These are phyloP conservation scores for Carduelis carduelis DNA, from an alignment of 2,797 vertebrate species.

Conservation along the genomic window DNA sequence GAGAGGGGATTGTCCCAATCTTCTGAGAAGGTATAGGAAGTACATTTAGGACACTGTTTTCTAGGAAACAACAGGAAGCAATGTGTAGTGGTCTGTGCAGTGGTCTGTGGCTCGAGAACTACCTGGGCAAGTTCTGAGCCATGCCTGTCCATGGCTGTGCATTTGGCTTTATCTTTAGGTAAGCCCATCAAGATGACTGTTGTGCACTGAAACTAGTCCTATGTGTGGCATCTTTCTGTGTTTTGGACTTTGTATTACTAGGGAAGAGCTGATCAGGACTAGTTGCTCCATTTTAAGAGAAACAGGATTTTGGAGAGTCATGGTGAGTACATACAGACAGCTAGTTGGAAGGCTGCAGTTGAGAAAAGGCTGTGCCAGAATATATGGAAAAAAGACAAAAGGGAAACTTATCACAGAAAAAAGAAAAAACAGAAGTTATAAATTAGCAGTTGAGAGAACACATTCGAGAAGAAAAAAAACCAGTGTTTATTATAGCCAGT, in stretches of 20 bases:
- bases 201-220: not conserved
- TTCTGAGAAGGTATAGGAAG: not conserved
- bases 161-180: not conserved
- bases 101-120: not conserved
- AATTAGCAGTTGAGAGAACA: not conserved
- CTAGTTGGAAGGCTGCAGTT: not conserved
- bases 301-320: not conserved
- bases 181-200: not conserved
- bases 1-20: not conserved
- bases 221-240: not conserved
- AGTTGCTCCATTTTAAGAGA: not conserved
- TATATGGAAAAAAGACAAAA: not conserved
- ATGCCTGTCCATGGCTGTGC: fast-evolving
- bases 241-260: not conserved
- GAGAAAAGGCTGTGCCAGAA: not conserved
- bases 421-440: not conserved
- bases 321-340: not conserved
- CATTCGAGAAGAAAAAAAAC: not conserved
- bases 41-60: not conserved
- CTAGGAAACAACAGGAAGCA: not conserved
- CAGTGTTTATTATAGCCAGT: not conserved
- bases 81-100: not conserved
- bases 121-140: not conserved
- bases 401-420: not conserved
- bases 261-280: not conserved